Base-by-base conservation (phyloP, 1,140 invertebrate species). In the Drosophila pseudoananassae region DNA sequence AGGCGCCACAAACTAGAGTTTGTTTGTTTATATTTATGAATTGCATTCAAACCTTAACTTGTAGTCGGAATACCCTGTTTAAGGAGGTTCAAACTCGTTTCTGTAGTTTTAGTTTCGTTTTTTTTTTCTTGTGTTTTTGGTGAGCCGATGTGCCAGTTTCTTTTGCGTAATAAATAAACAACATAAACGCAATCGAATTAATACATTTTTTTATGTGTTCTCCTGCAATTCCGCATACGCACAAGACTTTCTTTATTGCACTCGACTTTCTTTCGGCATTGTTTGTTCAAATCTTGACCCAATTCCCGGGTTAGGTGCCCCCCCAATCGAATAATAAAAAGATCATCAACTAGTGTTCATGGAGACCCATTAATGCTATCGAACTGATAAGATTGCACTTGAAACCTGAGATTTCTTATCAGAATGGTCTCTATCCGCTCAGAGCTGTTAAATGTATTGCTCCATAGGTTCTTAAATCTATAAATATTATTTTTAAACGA, bases 151-250 rank as follows among this genome's bases (percentile, higher is more conserved):
- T 64, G 49, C 82, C 71, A 73, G 70, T 88, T 87, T 70, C 27
- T 66, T 83, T 87, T 87, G 68, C 83, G 83, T 87, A 87, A 87
- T 64, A 63, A 71, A 63, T 63, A 49, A 71, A 71, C 36, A 71
- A 45, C 43, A 27, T 4, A 38, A 58, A 31, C 31, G 31, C 63
- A 45, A 69, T 71, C 45, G 23, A 51, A 27, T 50, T 50, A 69
- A 45, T 57, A 57, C 17, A 27, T 40, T 27, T 31, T 57, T 40
- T 12, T 9, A 8, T 25, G 29, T 40, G 66, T 70, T 68, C 63
- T 56, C 50, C 56, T 60, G 49, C 47, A 45, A 50, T 50, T 71
- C 25, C 33, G 33, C 53, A 43, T 64, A 65, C 46, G 59, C 63
- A 64, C 33, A n/a, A 25, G 47, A 53, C 72, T 76, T 76, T 68